These are phyloP conservation scores for Dendrophyllia cribrosa DNA, from an alignment of 64 coral and sea anemone species.

Conservation along the genomic window DNA sequence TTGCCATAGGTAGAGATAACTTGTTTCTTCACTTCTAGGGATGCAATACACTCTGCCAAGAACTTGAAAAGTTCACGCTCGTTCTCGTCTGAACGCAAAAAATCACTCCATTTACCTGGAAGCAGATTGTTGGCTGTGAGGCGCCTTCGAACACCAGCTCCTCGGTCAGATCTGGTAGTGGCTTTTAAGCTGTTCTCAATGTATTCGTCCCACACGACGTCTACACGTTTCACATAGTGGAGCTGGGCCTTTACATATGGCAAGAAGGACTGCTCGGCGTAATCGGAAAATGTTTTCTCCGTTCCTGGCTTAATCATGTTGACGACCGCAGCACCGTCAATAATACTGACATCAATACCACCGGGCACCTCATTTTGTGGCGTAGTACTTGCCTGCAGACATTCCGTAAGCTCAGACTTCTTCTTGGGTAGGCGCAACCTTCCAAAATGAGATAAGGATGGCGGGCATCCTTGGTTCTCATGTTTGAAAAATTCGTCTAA, in stretches of 20 bases:
- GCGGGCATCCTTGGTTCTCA: slow-evolving; percentile 70
- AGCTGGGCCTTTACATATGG: slow-evolving; percentile 30
- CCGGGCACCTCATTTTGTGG: not conserved
- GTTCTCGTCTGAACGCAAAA: slow-evolving; percentile 22
- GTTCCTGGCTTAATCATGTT: slow-evolving; percentile 47
- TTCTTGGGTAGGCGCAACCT: slow-evolving; percentile 54
- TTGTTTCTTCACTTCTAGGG: not conserved
- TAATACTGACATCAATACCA: slow-evolving; percentile 18
- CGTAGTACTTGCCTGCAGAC: slow-evolving; percentile 17
- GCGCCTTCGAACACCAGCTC: slow-evolving; percentile 9
- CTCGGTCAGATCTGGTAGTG: slow-evolving; percentile 12
- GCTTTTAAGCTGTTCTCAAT: slow-evolving; percentile 51
- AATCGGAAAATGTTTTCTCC: slow-evolving; percentile 43
- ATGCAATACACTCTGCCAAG: not conserved
- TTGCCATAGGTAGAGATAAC: slow-evolving; percentile 2
- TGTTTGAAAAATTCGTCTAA: too few relatives aligned
- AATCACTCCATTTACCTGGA: slow-evolving; percentile 39
- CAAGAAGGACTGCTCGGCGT: slow-evolving; percentile 28
- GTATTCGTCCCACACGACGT: slow-evolving; percentile 64
- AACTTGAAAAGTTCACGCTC: slow-evolving; percentile 37
- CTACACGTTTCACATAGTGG: slow-evolving; percentile 12
- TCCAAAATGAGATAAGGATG: slow-evolving; percentile 59
- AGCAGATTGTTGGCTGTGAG: slow-evolving; percentile 6
- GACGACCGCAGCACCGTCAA: slow-evolving; percentile 39
- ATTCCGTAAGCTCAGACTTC: slow-evolving; percentile 59